phyloP scores from a whole-genome alignment of 2,888 invertebrate genomes.

The Cataglyphis cursor region DNA sequence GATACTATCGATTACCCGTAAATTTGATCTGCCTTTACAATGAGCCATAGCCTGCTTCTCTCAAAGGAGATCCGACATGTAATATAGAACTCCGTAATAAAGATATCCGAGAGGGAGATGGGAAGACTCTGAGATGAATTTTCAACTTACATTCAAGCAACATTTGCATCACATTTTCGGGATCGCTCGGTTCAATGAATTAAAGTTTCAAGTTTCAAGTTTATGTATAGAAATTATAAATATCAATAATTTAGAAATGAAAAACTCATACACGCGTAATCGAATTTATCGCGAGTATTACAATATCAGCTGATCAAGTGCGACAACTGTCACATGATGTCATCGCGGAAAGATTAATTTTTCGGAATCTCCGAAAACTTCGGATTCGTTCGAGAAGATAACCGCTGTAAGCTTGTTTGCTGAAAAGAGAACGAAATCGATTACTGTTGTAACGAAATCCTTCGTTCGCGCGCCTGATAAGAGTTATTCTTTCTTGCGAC shows the following conservation, averaged over 20 bases:
- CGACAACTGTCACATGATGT: neutral
- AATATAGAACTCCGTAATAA: neutral
- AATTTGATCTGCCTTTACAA: conserved; percentile 64
- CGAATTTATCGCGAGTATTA: neutral
- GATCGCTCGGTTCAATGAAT: neutral
- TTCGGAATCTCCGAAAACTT: neutral
- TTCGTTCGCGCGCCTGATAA: neutral
- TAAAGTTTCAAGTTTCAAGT: neutral
- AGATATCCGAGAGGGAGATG: neutral
- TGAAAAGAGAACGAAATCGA: neutral
- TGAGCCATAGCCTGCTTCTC: conserved; percentile 30
- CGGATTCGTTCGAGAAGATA: neutral
- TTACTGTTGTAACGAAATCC: neutral
- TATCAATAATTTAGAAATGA: neutral
- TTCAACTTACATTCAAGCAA: neutral
- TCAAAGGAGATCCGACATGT: conserved; percentile 8
- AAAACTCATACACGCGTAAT: neutral
- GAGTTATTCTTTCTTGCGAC: conserved; percentile 9
- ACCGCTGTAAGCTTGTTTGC: neutral
- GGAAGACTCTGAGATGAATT: conserved; percentile 4
- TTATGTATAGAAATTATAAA: neutral
- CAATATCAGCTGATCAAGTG: neutral
- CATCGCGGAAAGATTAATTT: conserved; percentile 4
- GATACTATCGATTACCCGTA: conserved; percentile 69
- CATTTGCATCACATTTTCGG: neutral